phyloP scores from a whole-genome alignment of 2,113 vertebrate genomes.

The Cyprinodon variegatus region DNA sequence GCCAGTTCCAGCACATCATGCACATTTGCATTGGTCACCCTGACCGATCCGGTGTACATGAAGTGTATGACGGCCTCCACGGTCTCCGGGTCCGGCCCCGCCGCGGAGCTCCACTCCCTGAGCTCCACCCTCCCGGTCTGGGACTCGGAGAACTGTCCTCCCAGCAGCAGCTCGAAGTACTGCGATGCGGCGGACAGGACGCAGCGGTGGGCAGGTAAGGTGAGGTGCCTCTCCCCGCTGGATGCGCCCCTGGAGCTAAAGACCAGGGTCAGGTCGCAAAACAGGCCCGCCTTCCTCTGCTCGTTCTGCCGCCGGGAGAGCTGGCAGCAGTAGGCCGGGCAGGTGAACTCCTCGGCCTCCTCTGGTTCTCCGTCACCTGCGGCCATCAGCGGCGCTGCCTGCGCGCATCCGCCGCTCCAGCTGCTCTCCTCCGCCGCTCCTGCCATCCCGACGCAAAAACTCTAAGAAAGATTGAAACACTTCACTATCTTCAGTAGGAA shows the following conservation, averaged over 20 bases:
- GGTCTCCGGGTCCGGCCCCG: conserved; percentile 89
- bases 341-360: conserved; percentile 88
- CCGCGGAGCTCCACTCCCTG: conserved; percentile 88
- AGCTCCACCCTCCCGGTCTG: conserved; percentile 89
- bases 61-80: conserved; percentile 92
- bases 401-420: conserved; percentile 32
- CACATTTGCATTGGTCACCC: conserved; percentile 88
- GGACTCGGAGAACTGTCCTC: conserved; percentile 89
- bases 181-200: conserved; percentile 92
- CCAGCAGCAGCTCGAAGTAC: conserved; percentile 90
- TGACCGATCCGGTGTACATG: conserved; percentile 94
- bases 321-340: conserved; percentile 86
- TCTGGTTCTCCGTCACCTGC: conserved; percentile 76
- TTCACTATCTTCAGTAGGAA: conserved; percentile 37
- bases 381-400: conserved; percentile 20
- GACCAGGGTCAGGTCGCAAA: conserved; percentile 89
- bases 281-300: conserved; percentile 87
- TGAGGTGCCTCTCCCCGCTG: conserved; percentile 34
- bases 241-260: conserved; percentile 79
- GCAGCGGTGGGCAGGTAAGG: conserved; percentile 88
- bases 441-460: conserved; percentile 59
- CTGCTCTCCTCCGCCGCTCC: conserved; percentile 64
- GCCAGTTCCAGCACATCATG: conserved; percentile 93
- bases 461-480: conserved; percentile 25
- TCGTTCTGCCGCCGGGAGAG: conserved; percentile 90